A percentile compares a stretch with the other conserved stretches of the same genome.
Evolutionary conservation across 2,888 invertebrate species (phyloP).

Genomic region (Caenorhabditis zanzibari): DNA sequence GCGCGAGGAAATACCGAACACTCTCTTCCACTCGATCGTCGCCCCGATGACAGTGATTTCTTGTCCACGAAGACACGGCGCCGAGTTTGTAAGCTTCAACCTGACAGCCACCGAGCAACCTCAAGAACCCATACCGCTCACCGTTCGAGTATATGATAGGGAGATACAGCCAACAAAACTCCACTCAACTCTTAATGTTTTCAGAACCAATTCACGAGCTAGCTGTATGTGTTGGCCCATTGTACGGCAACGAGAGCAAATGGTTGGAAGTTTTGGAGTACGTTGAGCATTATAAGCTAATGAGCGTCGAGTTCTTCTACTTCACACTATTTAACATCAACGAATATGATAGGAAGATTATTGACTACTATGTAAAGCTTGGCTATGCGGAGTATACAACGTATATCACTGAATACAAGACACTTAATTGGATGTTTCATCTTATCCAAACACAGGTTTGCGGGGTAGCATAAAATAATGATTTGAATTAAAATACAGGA

Average conservation of each 20-base stretch:
- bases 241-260: constrained; percentile 41
- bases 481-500: not conserved
- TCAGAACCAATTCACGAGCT: constrained; percentile 32
- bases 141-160: not conserved
- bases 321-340: constrained; percentile 14
- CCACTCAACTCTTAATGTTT: not conserved
- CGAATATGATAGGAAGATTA: constrained; percentile 17
- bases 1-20: constrained; percentile 31
- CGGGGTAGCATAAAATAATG: not conserved
- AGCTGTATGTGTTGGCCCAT: constrained; percentile 30
- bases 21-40: constrained; percentile 11
- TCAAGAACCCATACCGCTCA: constrained; percentile 11
- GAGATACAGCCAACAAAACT: not conserved
- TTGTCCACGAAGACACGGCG: constrained; percentile 32
- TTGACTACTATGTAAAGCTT: constrained; percentile 8
- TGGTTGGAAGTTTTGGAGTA: constrained; percentile 43
- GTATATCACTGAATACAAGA: not conserved
- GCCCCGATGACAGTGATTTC: constrained; percentile 38
- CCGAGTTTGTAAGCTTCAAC: constrained; percentile 17
- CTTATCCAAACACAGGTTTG: constrained; percentile 4
- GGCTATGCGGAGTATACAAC: not conserved
- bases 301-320: not conserved
- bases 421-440: not conserved
- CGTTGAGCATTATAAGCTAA: constrained; percentile 34
- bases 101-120: not conserved